Evolutionary conservation across 1,140 invertebrate genomes (phyloP), one percentile per base, ranked within the genome.

Genomic region (Bombus polaris): DNA sequence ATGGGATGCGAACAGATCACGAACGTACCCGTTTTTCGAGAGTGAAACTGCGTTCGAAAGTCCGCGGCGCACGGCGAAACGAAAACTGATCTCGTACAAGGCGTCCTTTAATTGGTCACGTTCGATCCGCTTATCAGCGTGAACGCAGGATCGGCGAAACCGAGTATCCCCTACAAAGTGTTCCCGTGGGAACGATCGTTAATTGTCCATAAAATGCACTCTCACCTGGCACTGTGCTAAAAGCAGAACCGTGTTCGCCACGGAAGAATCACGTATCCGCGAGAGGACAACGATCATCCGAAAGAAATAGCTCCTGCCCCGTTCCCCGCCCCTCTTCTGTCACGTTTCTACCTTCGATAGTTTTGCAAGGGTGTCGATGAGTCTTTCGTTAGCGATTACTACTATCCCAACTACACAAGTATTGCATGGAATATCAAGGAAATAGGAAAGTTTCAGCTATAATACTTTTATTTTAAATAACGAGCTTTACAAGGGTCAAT

Each of bases 131-230:
- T 83, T 83, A 83, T 83, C 81, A 83, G 74, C 74, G 42, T 59
- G 32, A 32, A 83, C 81, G 81, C 74, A 77, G 44, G 74, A 78
- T 57, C 74, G 81, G 12, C 73, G 73, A n/a, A 53, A 83, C 80
- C 44, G 37, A 32, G 74, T 83, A 70, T 78, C 65, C 81, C 81
- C 65, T 53, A 78, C 81, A 70, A 78, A 83, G 81, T 83, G 81
- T 83, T 83, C 74, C 81, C 81, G 81, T 83, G 81, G 81, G 81
- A 83, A 83, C 81, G 81, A 70, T 77, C 81, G 81, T 83, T 83
- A 83, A 83, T 83, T 83, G 74, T 83, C 81, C 74, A 32, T 78
- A 83, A 83, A 83, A 83, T 83, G 65, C 81, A 68, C 81, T 83
- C 81, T 83, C 81, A 83, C 81, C 81, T 83, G 66, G 74, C 81